Base-by-base conservation (phyloP, 2,888 invertebrate species). In the Euzetes globulus region DNA sequence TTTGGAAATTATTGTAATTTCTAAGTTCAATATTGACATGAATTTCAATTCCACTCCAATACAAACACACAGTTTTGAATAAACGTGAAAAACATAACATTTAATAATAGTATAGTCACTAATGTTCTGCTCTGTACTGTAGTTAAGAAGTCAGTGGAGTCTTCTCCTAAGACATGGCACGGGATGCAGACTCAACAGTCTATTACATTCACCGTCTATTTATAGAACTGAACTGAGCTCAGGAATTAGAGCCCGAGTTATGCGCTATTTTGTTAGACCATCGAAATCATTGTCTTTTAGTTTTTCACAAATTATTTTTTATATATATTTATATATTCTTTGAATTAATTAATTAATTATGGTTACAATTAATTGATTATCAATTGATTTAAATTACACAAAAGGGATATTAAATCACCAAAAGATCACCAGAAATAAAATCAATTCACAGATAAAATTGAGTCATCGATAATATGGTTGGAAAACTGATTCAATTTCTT, bases 21-120 rank as follows among this genome's bases (percentile, higher is more conserved):
- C 19, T 68, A 45, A 45, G 41, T 68, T 68, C 45, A 68, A 37
- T 45, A 68, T 68, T 68, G 68, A 68, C 68, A 68, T 68, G 45
- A 68, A 68, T 68, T 45, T 45, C 45, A 33, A 5, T 55, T 33
- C 33, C 17, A 5, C 22, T 55, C 17, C 9, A 33, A 33, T 25
- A 5, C 22, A 45, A 68, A 68, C 4, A 45, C 19, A 15, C 17
- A 33, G 19, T 41, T 37, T 68, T 41, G 19, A 68, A 15, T 45
- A 68, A 68, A 68, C 68, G 68, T 45, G 41, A 68, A 68, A 58
- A 22, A 58, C 19, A 33, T 33, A 33, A 33, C 33, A 33, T 33
- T 33, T 33, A 33, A 33, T 33, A 33, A 33, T 33, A 33, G 33
- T 33, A 33, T 33, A 33, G 5, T 33, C 33, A 33, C 5, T 33